phyloP scores from a whole-genome alignment of 2,113 vertebrate genomes.

The Protobothrops flavoviridis region DNA sequence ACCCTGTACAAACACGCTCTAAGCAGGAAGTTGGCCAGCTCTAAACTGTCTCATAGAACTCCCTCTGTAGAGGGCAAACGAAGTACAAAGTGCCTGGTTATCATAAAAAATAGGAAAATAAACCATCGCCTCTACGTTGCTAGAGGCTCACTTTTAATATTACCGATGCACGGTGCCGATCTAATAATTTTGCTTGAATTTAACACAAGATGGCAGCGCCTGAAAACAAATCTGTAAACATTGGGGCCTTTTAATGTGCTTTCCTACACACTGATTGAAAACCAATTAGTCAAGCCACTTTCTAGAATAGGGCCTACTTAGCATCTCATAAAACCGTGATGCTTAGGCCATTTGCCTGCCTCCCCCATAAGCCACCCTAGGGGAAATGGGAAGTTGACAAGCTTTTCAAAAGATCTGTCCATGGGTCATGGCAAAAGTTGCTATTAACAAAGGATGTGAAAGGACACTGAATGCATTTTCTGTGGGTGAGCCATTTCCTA shows the following conservation, averaged over 20 bases:
- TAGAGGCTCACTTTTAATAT: neutral
- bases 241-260: neutral
- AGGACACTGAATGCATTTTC: constrained; percentile 55
- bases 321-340: constrained; percentile 5
- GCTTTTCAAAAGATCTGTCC: constrained; percentile 31
- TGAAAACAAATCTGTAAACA: constrained; percentile 1
- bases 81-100: neutral
- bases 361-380: neutral
- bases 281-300: constrained; percentile 5
- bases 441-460: constrained; percentile 55
- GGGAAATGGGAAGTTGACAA: neutral
- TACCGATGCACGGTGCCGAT: neutral
- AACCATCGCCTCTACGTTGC: neutral
- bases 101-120: neutral
- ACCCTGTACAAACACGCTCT: constrained; percentile 27
- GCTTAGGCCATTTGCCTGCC: neutral
- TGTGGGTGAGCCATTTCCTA: constrained; percentile 63
- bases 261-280: neutral
- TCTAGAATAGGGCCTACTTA: neutral
- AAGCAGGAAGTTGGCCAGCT: constrained; percentile 1
- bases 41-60: neutral
- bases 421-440: constrained; percentile 45
- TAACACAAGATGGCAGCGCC: constrained; percentile 51
- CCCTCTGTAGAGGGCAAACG: neutral
- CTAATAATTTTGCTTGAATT: neutral